Evolutionary conservation across 2,113 vertebrate species (phyloP).

Genomic region (Varanus salvator): DNA sequence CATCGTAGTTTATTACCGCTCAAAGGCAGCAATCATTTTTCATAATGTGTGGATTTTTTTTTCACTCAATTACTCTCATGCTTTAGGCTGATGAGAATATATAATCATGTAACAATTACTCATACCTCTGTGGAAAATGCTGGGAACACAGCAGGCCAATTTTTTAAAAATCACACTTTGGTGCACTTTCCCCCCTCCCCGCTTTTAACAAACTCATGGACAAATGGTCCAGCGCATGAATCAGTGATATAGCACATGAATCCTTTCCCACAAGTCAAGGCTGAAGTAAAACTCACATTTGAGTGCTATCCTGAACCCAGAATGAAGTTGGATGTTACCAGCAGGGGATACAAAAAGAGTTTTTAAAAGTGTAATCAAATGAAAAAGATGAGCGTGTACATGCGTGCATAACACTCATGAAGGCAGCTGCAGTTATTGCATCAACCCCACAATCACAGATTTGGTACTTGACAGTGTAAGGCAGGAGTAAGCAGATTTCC

Average conservation of each 20-base stretch:
- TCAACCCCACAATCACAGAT: not conserved
- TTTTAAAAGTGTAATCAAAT: not conserved
- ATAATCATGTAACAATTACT: conserved; percentile 75
- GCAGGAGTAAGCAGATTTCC: not conserved
- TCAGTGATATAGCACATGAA: not conserved
- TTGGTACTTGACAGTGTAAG: not conserved
- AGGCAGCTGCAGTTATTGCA: not conserved
- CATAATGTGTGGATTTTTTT: conserved; percentile 76
- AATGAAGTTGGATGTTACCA: conserved; percentile 36
- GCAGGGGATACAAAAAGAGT: conserved; percentile 3
- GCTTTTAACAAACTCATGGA: not conserved
- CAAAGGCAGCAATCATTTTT: conserved; percentile 81
- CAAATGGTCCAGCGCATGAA: not conserved
- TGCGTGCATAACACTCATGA: not conserved
- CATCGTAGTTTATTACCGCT: conserved; percentile 77
- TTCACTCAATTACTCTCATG: conserved; percentile 80
- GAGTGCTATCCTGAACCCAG: not conserved
- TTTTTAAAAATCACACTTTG: conserved; percentile 30
- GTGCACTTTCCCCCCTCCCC: not conserved
- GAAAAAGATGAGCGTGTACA: not conserved
- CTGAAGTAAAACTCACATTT: conserved; percentile 30
- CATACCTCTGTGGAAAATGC: conserved; percentile 67
- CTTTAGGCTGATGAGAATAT: conserved; percentile 80
- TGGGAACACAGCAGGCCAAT: conserved; percentile 51
- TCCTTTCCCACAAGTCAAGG: rapidly evolving